A percentile compares a stretch with the other conserved stretches of the same genome.
These are phyloP conservation scores for Brachystomella parvula DNA, from an alignment of 1,140 invertebrate species.

Conservation along the genomic window DNA sequence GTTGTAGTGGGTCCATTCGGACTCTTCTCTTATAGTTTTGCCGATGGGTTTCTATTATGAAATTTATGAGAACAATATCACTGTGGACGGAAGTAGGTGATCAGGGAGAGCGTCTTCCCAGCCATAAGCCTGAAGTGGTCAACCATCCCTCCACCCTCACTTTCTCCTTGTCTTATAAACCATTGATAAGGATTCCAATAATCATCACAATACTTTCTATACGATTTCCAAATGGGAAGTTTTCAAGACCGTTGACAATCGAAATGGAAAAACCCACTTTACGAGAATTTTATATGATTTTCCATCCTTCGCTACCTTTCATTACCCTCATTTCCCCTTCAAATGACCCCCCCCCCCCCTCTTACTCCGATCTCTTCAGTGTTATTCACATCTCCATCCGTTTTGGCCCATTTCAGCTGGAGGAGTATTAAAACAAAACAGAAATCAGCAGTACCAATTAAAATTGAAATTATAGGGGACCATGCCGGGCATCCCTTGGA, in stretches of 20 bases:
- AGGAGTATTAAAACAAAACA: too few relatives aligned
- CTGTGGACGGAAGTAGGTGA: not conserved
- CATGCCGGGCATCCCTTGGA: too few relatives aligned
- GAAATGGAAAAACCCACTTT: not conserved
- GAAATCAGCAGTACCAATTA: too few relatives aligned
- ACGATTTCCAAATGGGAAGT: too few relatives aligned
- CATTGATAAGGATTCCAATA: not conserved
- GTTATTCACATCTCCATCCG: too few relatives aligned
- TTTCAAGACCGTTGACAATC: not conserved
- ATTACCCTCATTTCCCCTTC: not conserved
- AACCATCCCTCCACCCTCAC: not conserved
- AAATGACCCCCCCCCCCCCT: not conserved
- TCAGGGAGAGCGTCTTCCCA: too few relatives aligned
- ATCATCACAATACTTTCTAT: too few relatives aligned
- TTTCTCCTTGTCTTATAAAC: not conserved
- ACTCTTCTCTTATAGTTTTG: conserved; percentile 7
- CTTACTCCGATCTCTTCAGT: too few relatives aligned
- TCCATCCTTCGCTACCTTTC: not conserved
- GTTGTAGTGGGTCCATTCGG: not conserved
- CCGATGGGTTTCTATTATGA: too few relatives aligned
- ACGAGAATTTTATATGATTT: not conserved
- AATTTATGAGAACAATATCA: too few relatives aligned
- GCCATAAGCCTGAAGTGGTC: not conserved
- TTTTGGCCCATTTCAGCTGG: too few relatives aligned
- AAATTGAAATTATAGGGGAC: too few relatives aligned